These are phyloP conservation scores for Ptilorrhoa leucosticta DNA, from an alignment of 2,113 vertebrate genomes.

Conservation along the genomic window DNA sequence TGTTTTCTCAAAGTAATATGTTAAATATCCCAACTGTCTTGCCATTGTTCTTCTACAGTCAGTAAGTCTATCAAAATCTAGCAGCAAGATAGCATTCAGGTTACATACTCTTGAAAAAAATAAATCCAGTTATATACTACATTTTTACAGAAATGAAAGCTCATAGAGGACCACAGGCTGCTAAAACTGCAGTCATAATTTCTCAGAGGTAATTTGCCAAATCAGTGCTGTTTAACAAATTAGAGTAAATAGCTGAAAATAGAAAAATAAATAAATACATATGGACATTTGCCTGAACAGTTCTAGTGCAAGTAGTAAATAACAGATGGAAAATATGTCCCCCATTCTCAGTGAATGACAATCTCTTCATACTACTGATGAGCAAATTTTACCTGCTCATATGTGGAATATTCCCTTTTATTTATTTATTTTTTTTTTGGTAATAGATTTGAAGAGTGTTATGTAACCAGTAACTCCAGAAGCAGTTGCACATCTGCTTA, in stretches of 20 bases:
- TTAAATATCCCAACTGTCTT: background rate
- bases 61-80: background rate
- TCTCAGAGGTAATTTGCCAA: background rate
- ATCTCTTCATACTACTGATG: background rate
- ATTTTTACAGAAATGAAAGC: background rate
- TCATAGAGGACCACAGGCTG: background rate
- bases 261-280: constrained; percentile 4
- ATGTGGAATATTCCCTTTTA: background rate
- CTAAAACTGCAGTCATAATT: background rate
- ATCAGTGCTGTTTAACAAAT: background rate
- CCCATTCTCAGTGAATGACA: background rate
- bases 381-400: background rate
- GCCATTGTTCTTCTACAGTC: background rate
- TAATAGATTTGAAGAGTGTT: background rate
- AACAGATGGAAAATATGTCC: background rate
- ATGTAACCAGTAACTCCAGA: background rate
- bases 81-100: background rate
- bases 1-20: background rate
- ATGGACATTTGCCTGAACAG: background rate
- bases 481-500: background rate
- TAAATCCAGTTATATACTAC: background rate
- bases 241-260: background rate
- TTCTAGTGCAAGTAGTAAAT: background rate
- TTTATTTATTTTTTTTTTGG: background rate
- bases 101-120: background rate